A percentile compares a stretch with the other conserved stretches of the same genome.
Evolutionary conservation across 2,797 vertebrate genomes (phyloP).

Genomic region (Novumbra hubbsi): DNA sequence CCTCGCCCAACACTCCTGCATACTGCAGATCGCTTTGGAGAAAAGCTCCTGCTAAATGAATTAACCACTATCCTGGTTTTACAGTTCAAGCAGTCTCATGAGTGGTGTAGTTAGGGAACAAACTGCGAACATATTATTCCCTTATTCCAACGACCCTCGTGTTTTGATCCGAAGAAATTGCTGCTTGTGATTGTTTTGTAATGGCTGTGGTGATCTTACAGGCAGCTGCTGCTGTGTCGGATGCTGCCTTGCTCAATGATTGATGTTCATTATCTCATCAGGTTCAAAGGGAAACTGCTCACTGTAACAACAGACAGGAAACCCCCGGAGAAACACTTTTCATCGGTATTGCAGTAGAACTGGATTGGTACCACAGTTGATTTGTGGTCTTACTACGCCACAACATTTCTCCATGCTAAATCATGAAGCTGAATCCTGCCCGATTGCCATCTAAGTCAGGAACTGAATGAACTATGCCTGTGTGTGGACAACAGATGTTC

Average conservation of each 20-base stretch:
- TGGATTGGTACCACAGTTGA: not conserved
- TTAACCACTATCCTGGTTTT: too few species aligned
- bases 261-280: not conserved
- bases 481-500: constrained; percentile 33
- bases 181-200: not conserved
- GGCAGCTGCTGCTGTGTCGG: not conserved
- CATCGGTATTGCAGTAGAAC: not conserved
- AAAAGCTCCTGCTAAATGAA: too few species aligned
- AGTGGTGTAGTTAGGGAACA: not conserved
- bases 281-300: not conserved
- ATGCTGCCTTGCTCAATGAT: not conserved
- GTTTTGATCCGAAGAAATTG: not conserved
- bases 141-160: not conserved
- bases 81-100: not conserved
- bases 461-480: constrained; percentile 13
- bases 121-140: not conserved
- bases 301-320: not conserved
- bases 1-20: too few species aligned
- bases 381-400: not conserved
- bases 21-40: too few species aligned
- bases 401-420: not conserved
- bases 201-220: not conserved
- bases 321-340: not conserved
- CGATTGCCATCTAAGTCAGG: not conserved
- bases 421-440: constrained; percentile 4